Evolutionary conservation across 2,797 vertebrate species (phyloP), one percentile per base, ranked within the genome.

Genomic region (Carapus acus): DNA sequence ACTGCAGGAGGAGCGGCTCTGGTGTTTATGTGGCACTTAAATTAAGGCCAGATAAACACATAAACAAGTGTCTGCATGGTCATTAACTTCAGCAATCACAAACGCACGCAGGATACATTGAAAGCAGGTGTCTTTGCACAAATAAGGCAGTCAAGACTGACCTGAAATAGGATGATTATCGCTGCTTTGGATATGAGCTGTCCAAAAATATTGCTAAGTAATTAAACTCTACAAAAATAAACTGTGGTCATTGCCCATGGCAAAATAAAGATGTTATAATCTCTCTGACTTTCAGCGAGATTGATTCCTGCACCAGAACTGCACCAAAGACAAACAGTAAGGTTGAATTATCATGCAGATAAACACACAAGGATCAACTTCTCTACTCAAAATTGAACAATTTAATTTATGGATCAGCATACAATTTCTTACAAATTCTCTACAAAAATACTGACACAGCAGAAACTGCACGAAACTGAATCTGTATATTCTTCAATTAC

Each of bases 401-500:
- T 43, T 6, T 3, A 73, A 74, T 55, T 37, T 2, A 0, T 19
- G 31, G n/a, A 52, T n/a, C 1, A 31, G 23, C 57, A 18, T 67
- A 58, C 65, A 60, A 58, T n/a, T 68, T 34, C 11, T 49, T 12
- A 14, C 20, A 42, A 44, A 62, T 63, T 29, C 15, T 58, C n/a
- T 40, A 36, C 2, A 36, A 3, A 36, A 36, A 81, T 34, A 6
- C 54, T 57, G 22, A 53, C 71, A 78, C 52, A 73, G 74, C 73
- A 71, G 73, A 71, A 23, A 21, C 33, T n/a, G 51, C 18, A 24
- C 4, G 38, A 48, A 65, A 58, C 42, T 27, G 52, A 61, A 8
- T 3, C 31, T 7, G 36, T 1, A 47, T 34, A 50, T 73, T 29
- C 27, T 34, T 17, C 3, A 9, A 33, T 11, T 9, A 13, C n/a